phyloP scores from a whole-genome alignment of 2,888 invertebrate genomes.

The Drosophila recens region DNA sequence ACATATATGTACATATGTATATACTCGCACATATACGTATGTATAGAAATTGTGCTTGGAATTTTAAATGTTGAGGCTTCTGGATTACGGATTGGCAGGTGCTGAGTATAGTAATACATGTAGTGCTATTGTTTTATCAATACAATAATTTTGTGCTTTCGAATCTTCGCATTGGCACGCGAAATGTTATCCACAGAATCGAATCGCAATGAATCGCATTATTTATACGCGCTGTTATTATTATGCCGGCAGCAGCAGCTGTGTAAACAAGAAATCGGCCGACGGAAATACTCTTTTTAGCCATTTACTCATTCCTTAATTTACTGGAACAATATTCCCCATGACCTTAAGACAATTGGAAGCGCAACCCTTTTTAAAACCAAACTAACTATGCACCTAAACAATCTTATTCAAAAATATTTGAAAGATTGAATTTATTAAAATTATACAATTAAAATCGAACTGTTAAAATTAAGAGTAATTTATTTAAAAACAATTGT shows the following conservation, averaged over 20 bases:
- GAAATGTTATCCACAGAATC: constrained; percentile 34
- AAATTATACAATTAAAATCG: no score
- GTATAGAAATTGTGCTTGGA: constrained; percentile 55
- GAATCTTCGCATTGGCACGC: constrained; percentile 33
- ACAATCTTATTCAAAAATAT: no score
- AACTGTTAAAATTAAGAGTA: no score
- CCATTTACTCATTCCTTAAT: constrained; percentile 39
- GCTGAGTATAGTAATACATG: constrained; percentile 28
- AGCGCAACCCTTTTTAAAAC: no score
- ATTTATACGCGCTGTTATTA: constrained; percentile 35
- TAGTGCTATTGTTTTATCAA: constrained; percentile 58
- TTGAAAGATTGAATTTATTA: no score
- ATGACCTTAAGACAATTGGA: no score
- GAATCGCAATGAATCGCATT: constrained; percentile 40
- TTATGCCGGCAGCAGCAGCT: constrained; percentile 67
- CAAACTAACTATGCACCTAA: no score
- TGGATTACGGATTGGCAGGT: constrained; percentile 10
- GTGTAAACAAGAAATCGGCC: constrained; percentile 63
- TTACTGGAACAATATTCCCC: no score
- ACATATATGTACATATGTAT: constrained; percentile 5
- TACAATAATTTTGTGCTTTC: constrained; percentile 23
- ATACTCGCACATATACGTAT: not conserved
- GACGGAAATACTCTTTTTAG: constrained; percentile 33
- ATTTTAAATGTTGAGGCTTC: constrained; percentile 54
- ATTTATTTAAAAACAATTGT: no score